Base-by-base conservation (phyloP, 1,140 invertebrate genomes). In the Zaprionus tsacasi region DNA sequence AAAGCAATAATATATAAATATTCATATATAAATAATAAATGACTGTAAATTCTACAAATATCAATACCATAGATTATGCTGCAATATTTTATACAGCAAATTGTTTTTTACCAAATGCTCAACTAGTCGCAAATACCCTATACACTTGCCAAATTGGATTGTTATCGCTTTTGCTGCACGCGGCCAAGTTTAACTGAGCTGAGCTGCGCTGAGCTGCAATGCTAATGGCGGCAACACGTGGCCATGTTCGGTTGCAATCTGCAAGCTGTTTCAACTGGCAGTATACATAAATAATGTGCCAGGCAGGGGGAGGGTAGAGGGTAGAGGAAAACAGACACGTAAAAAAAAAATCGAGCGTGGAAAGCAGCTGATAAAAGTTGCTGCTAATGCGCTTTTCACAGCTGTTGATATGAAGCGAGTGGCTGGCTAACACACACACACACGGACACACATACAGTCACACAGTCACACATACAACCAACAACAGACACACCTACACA, bases 381-480 rank as follows among this genome's bases (percentile, higher is more conserved):
- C 63, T 55, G 48, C 69, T 86, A 86, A 86, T 88, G 76, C 79
- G 63, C 66, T 77, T 69, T 72, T 52, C 72, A 76, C 75, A 71
- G 70, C 79, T 81, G 71, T 52, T 72, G 71, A 63, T 67, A 70
- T 65, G 43, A 38, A 59, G 70, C 45, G 21, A 50, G 40, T 27
- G 56, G 15, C 38, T 13, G 15, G 15, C 8, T 38, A 7, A 48
- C 21, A 8, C n/a, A 25, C 35, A 58, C 25, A 12, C 45, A 35
- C 3, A 63, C 15, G 38, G n/a, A 13, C 10, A 17, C 33, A 58
- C n/a, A 27, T 45, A 48, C 6, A 27, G 33, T n/a, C 13, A 43
- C 17, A 60, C 21, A 13, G 17, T 10, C n/a, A 65, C 33, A 27
- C 30, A 13, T 33, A 70, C 52, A 45, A n/a, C 17, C 30, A 17